phyloP scores from a whole-genome alignment of 1,140 invertebrate species.

The Penaeus indicus region DNA sequence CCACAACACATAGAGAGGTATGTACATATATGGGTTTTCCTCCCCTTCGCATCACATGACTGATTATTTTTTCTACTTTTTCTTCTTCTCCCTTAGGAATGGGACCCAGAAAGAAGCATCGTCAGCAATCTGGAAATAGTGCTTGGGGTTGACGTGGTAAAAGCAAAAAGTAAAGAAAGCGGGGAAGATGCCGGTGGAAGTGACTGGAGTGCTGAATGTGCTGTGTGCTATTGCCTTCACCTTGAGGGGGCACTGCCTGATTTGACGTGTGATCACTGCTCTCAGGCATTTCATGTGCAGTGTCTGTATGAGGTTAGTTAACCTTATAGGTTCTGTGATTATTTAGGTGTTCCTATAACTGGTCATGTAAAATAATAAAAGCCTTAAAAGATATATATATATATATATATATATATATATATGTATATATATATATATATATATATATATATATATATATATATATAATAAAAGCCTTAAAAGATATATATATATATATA shows the following conservation, averaged over 20 bases:
- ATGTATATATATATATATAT: too few relatives aligned
- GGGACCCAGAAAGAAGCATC: slow-evolving; percentile 43
- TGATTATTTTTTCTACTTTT: not conserved
- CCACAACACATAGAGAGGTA: not conserved
- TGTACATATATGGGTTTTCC: not conserved
- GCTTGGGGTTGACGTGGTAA: slow-evolving; percentile 32
- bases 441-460: too few relatives aligned
- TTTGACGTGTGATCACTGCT: slow-evolving; percentile 42
- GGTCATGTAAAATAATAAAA: too few relatives aligned
- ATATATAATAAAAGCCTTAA: too few relatives aligned
- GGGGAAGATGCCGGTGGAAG: not conserved
- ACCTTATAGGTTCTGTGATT: too few relatives aligned
- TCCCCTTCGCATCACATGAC: not conserved
- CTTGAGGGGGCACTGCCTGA: slow-evolving; percentile 25
- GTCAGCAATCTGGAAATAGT: slow-evolving; percentile 38
- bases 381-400: too few relatives aligned
- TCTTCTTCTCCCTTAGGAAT: slow-evolving; percentile 8
- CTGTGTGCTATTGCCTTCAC: slow-evolving; percentile 38
- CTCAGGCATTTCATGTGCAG: slow-evolving; percentile 38
- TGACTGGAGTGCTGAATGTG: slow-evolving; percentile 41
- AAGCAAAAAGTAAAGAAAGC: not conserved
- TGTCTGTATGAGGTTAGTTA: slow-evolving; percentile 42
- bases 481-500: too few relatives aligned
- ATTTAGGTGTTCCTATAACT: too few relatives aligned
- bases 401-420: too few relatives aligned